Evolutionary conservation across 2,888 invertebrate species (phyloP), one percentile per base, ranked within the genome.

Genomic region (Teinopalpus imperialis): DNA sequence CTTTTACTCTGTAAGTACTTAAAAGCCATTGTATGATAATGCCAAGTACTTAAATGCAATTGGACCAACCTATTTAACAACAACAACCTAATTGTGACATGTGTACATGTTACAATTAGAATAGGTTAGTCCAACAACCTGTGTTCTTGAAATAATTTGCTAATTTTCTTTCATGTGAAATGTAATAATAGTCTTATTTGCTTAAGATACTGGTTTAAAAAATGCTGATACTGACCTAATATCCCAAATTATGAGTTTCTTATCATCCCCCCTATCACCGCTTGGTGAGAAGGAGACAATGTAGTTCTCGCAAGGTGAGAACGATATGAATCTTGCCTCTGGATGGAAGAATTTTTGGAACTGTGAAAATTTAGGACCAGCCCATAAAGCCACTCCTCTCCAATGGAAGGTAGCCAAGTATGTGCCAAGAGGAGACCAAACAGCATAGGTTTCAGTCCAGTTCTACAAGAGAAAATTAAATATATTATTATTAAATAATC

Each of bases 391-490:
- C 36, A 99, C 97, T 43, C 99, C 99, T 52, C 95, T 92, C 79
- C 94, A 94, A 72, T 99, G 99, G 88, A 98, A 97, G 0, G 99
- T 99, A 0, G 98, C 94, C 57, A 99, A 89, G 76, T 97, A 99
- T 0, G 98, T 98, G 31, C 99, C 99, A 24, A 97, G 88, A 0
- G 99, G 99, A 1, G 99, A 99, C 99, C 99, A 99, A 60, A 96
- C 94, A 1, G 98, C 96, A 61, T 97, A 97, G 0, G 97, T 97
- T 69, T 98, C 98, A 0, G 98, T 98, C 95, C 99, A 99, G 59
- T 95, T 92, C 96, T 97, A 49, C 26, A 60, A 62, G 13, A 9
- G 3, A 36, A 46, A 24, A 5, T 35, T 7, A 37, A 23, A 1
- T 24, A 40, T 35, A 29, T n/a, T 12, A 29, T n/a, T n/a, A n/a